A percentile compares a stretch with the other conserved stretches of the same genome.
Conservation (phyloP, 2,113 vertebrate genomes). For the Heteronetta atricapilla region DNA sequence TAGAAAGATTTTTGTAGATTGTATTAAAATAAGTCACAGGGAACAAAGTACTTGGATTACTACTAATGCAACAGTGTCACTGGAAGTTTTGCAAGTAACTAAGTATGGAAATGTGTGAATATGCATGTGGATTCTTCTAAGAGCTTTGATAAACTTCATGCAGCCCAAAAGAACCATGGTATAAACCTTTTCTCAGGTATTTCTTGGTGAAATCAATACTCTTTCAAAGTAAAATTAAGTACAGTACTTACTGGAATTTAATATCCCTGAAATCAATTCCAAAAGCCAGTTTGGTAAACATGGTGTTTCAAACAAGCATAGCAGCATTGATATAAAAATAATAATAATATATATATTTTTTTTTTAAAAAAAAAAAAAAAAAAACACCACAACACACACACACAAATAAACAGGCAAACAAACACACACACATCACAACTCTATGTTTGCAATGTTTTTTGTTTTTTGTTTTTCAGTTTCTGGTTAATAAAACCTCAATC, state of each 20-base stretch:
- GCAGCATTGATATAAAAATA: neutral
- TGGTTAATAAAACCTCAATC: conserved; percentile 7
- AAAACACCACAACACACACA: neutral
- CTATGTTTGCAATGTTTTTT: neutral
- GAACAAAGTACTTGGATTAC: neutral
- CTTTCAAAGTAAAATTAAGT: conserved; percentile 54
- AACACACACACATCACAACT: neutral
- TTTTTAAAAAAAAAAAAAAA: neutral
- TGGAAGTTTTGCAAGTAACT: neutral
- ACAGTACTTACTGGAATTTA: conserved; percentile 31
- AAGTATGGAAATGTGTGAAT: neutral
- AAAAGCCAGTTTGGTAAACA: conserved; percentile 48
- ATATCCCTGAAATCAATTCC: conserved; percentile 64
- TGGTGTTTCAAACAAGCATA: conserved; percentile 36
- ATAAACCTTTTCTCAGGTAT: neutral
- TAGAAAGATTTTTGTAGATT: neutral
- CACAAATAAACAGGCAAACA: neutral
- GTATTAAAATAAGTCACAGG: neutral
- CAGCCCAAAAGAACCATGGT: neutral
- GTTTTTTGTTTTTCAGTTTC: neutral
- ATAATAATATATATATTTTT: no score
- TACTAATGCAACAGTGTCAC: neutral
- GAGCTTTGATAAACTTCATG: neutral
- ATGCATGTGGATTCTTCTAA: neutral
- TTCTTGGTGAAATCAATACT: neutral